These are phyloP conservation scores for Geodia barretti DNA, from an alignment of 37 sponge, comb jelly and placozoan genomes.

Conservation along the genomic window DNA sequence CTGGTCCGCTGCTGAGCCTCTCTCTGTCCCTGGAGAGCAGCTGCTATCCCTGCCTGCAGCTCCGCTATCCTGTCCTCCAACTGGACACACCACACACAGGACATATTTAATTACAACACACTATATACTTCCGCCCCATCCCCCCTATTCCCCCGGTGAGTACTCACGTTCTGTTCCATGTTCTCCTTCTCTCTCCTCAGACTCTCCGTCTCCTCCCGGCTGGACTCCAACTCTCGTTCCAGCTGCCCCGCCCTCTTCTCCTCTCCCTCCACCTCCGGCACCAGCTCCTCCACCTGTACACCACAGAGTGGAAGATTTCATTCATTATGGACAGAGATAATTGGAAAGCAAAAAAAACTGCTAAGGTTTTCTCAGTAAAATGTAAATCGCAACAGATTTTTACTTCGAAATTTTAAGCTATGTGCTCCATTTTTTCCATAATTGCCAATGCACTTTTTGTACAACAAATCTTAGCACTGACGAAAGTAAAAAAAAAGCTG, in stretches of 20 bases:
- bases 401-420: too few relatives aligned
- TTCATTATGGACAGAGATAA: too few relatives aligned
- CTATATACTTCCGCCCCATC: not conserved
- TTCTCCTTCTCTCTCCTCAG: not conserved
- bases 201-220: slow-evolving; percentile 1
- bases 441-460: too few relatives aligned
- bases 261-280: not conserved
- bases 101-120: not conserved
- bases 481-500: too few relatives aligned
- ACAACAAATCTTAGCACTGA: too few relatives aligned
- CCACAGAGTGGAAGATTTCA: too few relatives aligned
- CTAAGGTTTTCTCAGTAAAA: too few relatives aligned
- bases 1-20: not conserved
- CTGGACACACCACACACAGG: too few relatives aligned
- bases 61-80: not conserved
- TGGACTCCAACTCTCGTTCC: not conserved
- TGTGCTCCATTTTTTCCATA: too few relatives aligned
- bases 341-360: too few relatives aligned
- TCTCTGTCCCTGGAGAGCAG: not conserved
- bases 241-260: not conserved
- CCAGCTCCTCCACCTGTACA: slow-evolving; percentile 7
- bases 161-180: not conserved
- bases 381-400: too few relatives aligned
- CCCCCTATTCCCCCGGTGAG: not conserved
- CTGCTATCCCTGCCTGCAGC: not conserved